Evolutionary conservation across 2,888 invertebrate species (phyloP).

Genomic region (Polia nebulosa): DNA sequence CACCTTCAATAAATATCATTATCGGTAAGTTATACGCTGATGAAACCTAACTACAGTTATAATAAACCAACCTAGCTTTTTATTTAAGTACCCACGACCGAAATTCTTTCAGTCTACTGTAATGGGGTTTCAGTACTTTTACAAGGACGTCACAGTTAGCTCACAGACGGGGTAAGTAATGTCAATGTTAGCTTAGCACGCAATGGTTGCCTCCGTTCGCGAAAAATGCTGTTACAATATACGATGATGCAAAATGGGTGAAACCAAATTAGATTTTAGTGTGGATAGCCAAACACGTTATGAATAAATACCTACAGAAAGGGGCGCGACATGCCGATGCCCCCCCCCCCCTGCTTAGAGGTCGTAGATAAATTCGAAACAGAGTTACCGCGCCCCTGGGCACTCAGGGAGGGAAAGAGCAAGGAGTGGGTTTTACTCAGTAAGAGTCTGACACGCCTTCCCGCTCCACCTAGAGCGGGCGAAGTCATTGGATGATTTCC

Average conservation of each 20-base stretch:
- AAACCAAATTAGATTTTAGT: slow-evolving; percentile 15
- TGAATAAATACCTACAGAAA: neutral
- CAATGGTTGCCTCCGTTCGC: slow-evolving; percentile 31
- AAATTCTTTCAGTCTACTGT: slow-evolving; percentile 47
- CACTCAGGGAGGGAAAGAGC: too few relatives aligned
- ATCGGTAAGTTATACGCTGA: slow-evolving; percentile 2
- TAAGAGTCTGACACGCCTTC: too few relatives aligned
- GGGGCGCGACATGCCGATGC: too few relatives aligned
- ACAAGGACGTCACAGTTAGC: slow-evolving; percentile 45
- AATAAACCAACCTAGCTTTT: slow-evolving; percentile 32
- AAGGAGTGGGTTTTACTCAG: too few relatives aligned
- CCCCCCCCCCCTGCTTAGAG: too few relatives aligned
- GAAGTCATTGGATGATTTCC: too few relatives aligned
- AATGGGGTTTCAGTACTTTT: slow-evolving; percentile 33
- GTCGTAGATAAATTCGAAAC: too few relatives aligned
- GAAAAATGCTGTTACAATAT: slow-evolving; percentile 19
- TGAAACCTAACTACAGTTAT: neutral
- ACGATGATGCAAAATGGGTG: slow-evolving; percentile 4
- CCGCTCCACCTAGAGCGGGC: too few relatives aligned
- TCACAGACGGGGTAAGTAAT: slow-evolving; percentile 25
- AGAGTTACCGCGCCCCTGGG: too few relatives aligned
- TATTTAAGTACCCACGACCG: slow-evolving; percentile 26
- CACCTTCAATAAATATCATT: too few relatives aligned
- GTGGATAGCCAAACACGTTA: neutral
- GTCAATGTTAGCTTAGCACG: slow-evolving; percentile 49